Base-by-base conservation (phyloP, 2,797 vertebrate species). In the Hoplostethus atlanticus region DNA sequence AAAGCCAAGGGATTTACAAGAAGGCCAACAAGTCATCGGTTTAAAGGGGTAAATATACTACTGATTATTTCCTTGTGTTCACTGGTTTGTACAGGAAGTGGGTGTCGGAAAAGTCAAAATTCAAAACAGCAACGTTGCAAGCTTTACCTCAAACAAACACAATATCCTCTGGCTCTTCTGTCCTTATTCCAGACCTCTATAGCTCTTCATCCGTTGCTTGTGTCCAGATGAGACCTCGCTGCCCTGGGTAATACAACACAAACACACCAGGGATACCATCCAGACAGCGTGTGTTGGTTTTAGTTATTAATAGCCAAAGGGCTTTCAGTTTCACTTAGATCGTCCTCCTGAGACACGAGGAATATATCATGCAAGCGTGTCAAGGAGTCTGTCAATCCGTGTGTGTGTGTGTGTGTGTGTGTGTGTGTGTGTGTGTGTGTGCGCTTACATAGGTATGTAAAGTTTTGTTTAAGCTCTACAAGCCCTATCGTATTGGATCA, bases 401-500 rank as follows among this genome's bases (percentile, higher is more conserved):
- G 16, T 16, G 31, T 54, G 63, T 65, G 28, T 38, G 38, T 48
- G 40, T 55, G 54, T 13, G 12, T 42, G 9, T 40, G 16, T 16
- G 31, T 54, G 63, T 65, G 9, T 40, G 16, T 16, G 31, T 54
- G 63, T 65, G 28, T 38, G 38, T 48, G 40, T 55, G 54, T 13
- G 12, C 3, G 31, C 21, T 7, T 38, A 28, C 50, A 13, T 79
- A 28, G 28, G 34, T 17, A 34, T 51, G 50, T 5, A 2, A 40
- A 4, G 60, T 12, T 64, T 48, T 51, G 52, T 30, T 58, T 71
- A 2, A 48, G 60, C 40, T 81, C 72, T 76, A 75, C 64, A 71
- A 60, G 72, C n/a, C 40, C 8, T n/a, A 30, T 73, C 89, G 77
- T 66, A 54, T 71, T 91, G 88, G 72, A 87, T 76, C 85, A 71